These are phyloP conservation scores for Lucifuga dentata DNA, from an alignment of 2,113 vertebrate species.

Conservation along the genomic window DNA sequence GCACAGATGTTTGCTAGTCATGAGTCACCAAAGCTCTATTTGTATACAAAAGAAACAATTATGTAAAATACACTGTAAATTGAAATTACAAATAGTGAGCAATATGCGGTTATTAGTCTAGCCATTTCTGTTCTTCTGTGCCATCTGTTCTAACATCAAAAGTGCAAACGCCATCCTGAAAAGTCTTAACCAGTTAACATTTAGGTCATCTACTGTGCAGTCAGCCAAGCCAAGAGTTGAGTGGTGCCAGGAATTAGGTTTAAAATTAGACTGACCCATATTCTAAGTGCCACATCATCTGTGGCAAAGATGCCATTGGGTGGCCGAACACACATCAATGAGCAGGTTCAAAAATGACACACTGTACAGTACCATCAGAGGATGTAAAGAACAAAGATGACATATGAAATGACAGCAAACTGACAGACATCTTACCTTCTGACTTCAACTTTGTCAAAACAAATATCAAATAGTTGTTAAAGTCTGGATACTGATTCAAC, in stretches of 20 bases:
- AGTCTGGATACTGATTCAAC: constrained; percentile 98
- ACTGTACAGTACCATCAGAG: neutral
- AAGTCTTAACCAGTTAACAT: constrained; percentile 58
- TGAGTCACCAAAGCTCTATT: too few species aligned
- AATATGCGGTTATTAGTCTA: too few species aligned
- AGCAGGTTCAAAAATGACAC: constrained; percentile 39
- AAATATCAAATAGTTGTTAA: constrained; percentile 99
- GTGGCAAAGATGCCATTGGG: constrained; percentile 54
- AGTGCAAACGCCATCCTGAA: too few species aligned
- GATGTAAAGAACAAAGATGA: constrained; percentile 2
- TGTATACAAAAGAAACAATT: too few species aligned
- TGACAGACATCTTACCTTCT: constrained; percentile 88
- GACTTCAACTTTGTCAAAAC: constrained; percentile 97
- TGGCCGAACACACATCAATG: constrained; percentile 40
- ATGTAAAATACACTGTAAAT: too few species aligned
- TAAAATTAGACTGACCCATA: constrained; percentile 82
- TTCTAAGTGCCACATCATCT: constrained; percentile 68
- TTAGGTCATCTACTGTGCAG: constrained; percentile 57
- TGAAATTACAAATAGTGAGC: too few species aligned
- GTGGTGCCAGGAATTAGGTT: constrained; percentile 70
- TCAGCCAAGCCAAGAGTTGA: constrained; percentile 56
- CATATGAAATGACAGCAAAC: neutral
- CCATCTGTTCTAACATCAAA: too few species aligned
- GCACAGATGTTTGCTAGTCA: too few species aligned
- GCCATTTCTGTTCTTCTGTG: too few species aligned